Conservation (phyloP, 30 jellyfish, hydroid and myxozoan genomes). For the Pseudorhiza aurosa region DNA sequence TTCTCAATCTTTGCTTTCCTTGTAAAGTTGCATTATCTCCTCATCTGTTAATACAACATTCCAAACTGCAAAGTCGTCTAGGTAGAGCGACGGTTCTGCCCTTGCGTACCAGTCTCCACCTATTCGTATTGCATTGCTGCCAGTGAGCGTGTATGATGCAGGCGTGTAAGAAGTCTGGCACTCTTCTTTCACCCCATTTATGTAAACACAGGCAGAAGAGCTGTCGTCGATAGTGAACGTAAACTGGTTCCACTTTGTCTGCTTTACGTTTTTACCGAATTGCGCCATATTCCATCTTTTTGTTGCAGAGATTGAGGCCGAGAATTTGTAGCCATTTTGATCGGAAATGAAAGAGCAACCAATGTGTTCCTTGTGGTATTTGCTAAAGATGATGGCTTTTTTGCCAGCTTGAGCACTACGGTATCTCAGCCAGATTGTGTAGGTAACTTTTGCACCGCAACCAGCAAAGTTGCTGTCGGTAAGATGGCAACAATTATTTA, state of each 20-base stretch:
- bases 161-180: not conserved
- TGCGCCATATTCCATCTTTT: not conserved
- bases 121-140: not conserved
- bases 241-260: constrained; percentile 13
- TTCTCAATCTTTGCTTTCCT: constrained; percentile 15
- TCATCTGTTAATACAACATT: not conserved
- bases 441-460: too few species aligned
- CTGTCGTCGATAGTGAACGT: not conserved
- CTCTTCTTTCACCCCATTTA: constrained; percentile 4
- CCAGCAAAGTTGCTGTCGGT: too few species aligned
- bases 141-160: not conserved
- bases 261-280: not conserved
- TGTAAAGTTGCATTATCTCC: not conserved
- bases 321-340: too few species aligned
- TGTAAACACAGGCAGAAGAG: not conserved
- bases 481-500: too few species aligned
- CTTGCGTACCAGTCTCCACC: constrained; percentile 21
- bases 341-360: too few species aligned
- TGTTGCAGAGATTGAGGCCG: too few species aligned
- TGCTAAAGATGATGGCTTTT: too few species aligned
- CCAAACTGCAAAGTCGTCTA: constrained; percentile 28
- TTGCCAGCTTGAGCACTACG: too few species aligned
- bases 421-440: too few species aligned
- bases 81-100: not conserved
- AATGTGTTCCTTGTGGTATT: too few species aligned